Evolutionary conservation across 2,113 vertebrate genomes (phyloP), one percentile per base, ranked within the genome.

Genomic region (Apodemus speciosus): DNA sequence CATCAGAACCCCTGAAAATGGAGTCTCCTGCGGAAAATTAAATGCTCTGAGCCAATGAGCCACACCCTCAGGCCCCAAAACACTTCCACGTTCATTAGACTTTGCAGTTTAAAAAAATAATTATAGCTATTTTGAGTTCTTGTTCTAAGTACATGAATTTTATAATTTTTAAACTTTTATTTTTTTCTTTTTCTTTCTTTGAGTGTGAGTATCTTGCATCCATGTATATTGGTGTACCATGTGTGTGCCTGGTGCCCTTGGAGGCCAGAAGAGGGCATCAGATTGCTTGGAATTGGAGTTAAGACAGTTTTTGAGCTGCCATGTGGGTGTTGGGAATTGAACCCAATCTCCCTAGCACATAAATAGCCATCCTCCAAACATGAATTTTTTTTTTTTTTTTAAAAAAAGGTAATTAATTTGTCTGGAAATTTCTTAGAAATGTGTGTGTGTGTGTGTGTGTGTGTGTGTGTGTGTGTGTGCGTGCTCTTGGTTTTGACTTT

Each of bases 41-140:
- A 84, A 46, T 3, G 2, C 15, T 32, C 58, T 46, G 49, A 49
- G 32, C 60, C 3, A 46, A 21, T 21, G 27, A 35, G 81, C 1
- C 16, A 32, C 16, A 20, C 60, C 18, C 32, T 15, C 40, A 35
- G 40, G 2, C 5, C 60, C 38, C 8, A 0, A 77, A 83, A 62
- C 38, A 83, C 38, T 46, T 62, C 43, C 23, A 60, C 40, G 7
- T 83, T 81, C 15, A 69, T 83, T 53, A 38, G 38, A 60, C 30
- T 73, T 64, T 93, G n/a, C 7, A 43, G 9, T 62, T 85, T 9
- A 56, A 56, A 46, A 88, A 85, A 76, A n/a, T 60, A 23, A 66
- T 4, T 85, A 8, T 73, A 72, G 58, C 43, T 87, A 89, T 73
- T 83, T n/a, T 85, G 38, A 90, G 79, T 89, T 93, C 40, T 64